Evolutionary conservation across 2,888 invertebrate species (phyloP), one percentile per base, ranked within the genome.

Genomic region (Zaprionus lineosus): DNA sequence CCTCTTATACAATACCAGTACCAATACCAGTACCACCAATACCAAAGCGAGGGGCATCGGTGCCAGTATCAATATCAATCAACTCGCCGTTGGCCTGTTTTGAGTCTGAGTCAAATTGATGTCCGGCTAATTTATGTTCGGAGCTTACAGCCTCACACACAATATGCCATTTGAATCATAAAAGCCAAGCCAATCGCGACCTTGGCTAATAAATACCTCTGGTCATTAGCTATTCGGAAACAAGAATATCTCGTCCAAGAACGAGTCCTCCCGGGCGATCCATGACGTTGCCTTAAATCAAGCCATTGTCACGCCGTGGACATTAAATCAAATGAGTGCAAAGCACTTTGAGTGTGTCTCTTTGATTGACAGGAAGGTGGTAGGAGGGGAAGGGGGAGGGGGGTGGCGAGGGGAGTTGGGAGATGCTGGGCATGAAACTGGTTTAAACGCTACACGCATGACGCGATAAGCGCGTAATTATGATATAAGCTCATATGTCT

Each of bases 41-140:
- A n/a, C n/a, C n/a, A n/a, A n/a, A n/a, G n/a, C n/a, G n/a, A n/a
- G n/a, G n/a, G n/a, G n/a, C n/a, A n/a, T n/a, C n/a, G 39, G 8
- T 33, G 31, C 34, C 39, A 31, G 5, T 12, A 40, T 48, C 15
- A 7, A 41, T 56, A 56, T 68, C 68, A 56, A 61, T 67, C 66
- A 48, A 44, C 4, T 31, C 8, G 6, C 2, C 19, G n/a, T n/a
- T n/a, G n/a, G n/a, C n/a, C n/a, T n/a, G n/a, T n/a, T n/a, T n/a
- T n/a, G n/a, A n/a, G n/a, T 14, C 19, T 36, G 21, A 48, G 51
- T 34, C 55, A 56, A 69, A 65, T 70, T 61, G 61, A 66, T 69
- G 63, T 24, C 15, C 57, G 26, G 11, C 58, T 77, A 59, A 74
- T 69, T 78, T 65, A 76, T 78, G 64, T 41, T 34, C 50, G 58